A percentile compares a stretch with the other conserved stretches of the same genome.
Conservation (phyloP, 2,113 vertebrate genomes). For the Colius striatus region DNA sequence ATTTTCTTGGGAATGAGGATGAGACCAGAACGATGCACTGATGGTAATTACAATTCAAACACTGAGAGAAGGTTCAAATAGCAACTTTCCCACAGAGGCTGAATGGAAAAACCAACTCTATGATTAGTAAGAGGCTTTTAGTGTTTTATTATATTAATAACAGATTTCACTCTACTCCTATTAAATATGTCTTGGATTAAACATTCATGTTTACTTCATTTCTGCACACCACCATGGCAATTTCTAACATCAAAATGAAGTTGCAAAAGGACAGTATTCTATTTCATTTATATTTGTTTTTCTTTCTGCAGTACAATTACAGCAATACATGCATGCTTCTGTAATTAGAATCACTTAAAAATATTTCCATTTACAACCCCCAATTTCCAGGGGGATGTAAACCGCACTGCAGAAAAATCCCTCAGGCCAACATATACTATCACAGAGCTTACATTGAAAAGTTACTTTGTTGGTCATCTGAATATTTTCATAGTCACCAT, state of each 20-base stretch:
- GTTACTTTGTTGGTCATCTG: background rate
- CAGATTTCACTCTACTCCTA: background rate
- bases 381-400: background rate
- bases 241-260: conserved; percentile 1
- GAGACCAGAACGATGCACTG: background rate
- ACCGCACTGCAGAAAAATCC: background rate
- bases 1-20: conserved; percentile 3
- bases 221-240: background rate
- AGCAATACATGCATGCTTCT: background rate
- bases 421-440: background rate
- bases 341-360: background rate
- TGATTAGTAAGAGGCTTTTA: conserved; percentile 49
- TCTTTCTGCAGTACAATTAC: conserved; percentile 16
- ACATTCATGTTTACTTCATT: background rate
- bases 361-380: background rate
- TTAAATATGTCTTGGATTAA: conserved; percentile 36
- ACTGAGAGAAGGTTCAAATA: conserved; percentile 33
- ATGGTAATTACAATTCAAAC: conserved; percentile 40
- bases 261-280: background rate
- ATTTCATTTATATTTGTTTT: background rate
- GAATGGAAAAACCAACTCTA: conserved; percentile 12
- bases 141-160: conserved; percentile 62
- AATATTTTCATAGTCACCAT: background rate
- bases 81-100: conserved; percentile 61
- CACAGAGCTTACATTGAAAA: fast-evolving